These are phyloP conservation scores for Cinclus cinclus DNA, from an alignment of 2,113 vertebrate genomes.

Conservation along the genomic window DNA sequence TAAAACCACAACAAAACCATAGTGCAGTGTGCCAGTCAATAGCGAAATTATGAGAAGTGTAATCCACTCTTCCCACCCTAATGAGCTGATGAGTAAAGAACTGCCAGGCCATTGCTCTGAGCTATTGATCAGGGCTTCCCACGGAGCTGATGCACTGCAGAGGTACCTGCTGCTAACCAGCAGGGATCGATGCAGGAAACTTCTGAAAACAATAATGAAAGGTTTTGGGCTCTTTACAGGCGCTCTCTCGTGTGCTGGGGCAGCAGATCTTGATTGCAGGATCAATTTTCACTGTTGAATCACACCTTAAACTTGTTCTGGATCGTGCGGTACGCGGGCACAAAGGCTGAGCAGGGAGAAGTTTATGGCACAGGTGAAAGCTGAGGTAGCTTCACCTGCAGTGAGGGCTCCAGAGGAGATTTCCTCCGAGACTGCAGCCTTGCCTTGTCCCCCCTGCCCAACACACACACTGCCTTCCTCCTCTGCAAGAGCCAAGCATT, in stretches of 20 bases:
- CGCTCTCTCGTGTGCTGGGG: not conserved
- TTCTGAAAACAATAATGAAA: not conserved
- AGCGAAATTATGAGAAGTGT: conserved; percentile 24
- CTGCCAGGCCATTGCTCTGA: conserved; percentile 8
- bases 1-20: not conserved
- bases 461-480: rapidly evolving
- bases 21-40: not conserved
- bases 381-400: not conserved
- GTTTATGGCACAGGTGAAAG: not conserved
- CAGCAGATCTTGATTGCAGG: not conserved
- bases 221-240: not conserved
- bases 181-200: not conserved
- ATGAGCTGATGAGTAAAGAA: conserved; percentile 58
- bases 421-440: not conserved
- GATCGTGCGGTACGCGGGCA: rapidly evolving
- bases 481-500: not conserved
- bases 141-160: not conserved
- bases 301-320: not conserved
- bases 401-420: not conserved
- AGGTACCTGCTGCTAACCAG: not conserved
- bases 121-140: conserved; percentile 21
- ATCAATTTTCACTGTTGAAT: not conserved
- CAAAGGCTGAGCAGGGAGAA: not conserved
- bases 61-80: conserved; percentile 51
- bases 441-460: not conserved